Conservation (phyloP, 2,113 vertebrate species). For the Phylloscopus trochilus region DNA sequence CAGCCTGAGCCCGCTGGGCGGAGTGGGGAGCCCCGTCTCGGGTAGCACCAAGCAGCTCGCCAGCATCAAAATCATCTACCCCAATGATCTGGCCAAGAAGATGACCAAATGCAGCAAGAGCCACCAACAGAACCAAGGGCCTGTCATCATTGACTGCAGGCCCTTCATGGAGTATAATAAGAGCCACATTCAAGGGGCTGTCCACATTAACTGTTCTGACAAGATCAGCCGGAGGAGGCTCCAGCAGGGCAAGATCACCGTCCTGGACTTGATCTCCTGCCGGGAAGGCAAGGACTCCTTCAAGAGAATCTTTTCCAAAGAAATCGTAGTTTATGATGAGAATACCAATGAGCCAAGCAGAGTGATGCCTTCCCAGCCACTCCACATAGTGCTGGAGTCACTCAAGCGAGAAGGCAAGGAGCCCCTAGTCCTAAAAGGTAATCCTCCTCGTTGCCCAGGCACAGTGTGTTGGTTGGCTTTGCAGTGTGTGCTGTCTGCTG, state of each 20-base stretch:
- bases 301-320: conserved; percentile 98
- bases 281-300: conserved; percentile 94
- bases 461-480: not conserved
- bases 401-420: conserved; percentile 96
- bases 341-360: conserved; percentile 90
- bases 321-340: conserved; percentile 97
- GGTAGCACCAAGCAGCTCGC: conserved; percentile 76
- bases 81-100: conserved; percentile 92
- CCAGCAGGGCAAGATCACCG: conserved; percentile 98
- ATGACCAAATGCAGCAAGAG: conserved; percentile 91
- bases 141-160: conserved; percentile 96
- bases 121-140: conserved; percentile 85
- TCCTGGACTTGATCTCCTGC: conserved; percentile 97
- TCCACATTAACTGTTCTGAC: conserved; percentile 97
- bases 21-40: conserved; percentile 76
- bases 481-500: not conserved
- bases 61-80: conserved; percentile 88
- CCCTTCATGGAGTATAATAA: conserved; percentile 99
- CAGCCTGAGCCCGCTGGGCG: conserved; percentile 78
- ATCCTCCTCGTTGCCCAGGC: rapidly evolving
- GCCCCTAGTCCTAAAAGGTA: conserved; percentile 97
- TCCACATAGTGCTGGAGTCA: conserved; percentile 93
- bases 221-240: conserved; percentile 96
- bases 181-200: conserved; percentile 94
- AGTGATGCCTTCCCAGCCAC: conserved; percentile 88